Evolutionary conservation across 2,797 vertebrate genomes (phyloP), one percentile per base, ranked within the genome.

Genomic region (Anomalospiza imberbis): DNA sequence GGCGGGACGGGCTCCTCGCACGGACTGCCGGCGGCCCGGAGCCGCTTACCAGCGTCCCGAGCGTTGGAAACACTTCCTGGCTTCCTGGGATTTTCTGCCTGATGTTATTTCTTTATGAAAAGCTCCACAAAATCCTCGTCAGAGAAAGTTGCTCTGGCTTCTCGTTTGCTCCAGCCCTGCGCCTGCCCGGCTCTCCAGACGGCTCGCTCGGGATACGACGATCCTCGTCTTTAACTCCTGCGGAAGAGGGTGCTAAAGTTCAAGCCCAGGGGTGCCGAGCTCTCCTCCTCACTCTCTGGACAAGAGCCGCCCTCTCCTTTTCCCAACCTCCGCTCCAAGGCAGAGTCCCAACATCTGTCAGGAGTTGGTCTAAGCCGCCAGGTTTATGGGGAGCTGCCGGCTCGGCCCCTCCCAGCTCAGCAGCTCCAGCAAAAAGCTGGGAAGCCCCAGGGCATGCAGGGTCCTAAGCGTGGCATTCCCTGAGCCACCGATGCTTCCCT

Each of bases 311-410:
- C 58, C 50, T 87, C 78, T 84, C 42, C 55, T 85, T 81, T 85
- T 58, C 89, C 87, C 68, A 51, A 22, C 42, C 91, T 92, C 88
- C 6, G 5, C 91, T 92, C 67, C 20, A 20, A 86, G 81, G 77
- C 92, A 92, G 94, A 96, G 94, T 97, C 97, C 95, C 94, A 96
- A 96, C 98, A 98, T 97, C 97, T 98, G 98, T 94, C 31, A 54
- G 94, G 95, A 94, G 63, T 55, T 61, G 82, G 65, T 73, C 84
- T 71, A 50, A 81, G 89, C 95, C n/a, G 60, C 93, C 95, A 96
- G 97, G 97, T 97, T 97, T 97, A 97, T 96, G 96, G 95, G 97
- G 62, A 92, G 96, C 93, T 16, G 25, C 73, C 92, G 76, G 82
- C 94, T 94, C 97, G 58, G 97, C 94, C 95, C 97, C 97, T 96